A percentile compares a stretch with the other conserved stretches of the same genome.
These are phyloP conservation scores for Protophormia terraenovae DNA, from an alignment of 2,888 invertebrate genomes.

Conservation along the genomic window DNA sequence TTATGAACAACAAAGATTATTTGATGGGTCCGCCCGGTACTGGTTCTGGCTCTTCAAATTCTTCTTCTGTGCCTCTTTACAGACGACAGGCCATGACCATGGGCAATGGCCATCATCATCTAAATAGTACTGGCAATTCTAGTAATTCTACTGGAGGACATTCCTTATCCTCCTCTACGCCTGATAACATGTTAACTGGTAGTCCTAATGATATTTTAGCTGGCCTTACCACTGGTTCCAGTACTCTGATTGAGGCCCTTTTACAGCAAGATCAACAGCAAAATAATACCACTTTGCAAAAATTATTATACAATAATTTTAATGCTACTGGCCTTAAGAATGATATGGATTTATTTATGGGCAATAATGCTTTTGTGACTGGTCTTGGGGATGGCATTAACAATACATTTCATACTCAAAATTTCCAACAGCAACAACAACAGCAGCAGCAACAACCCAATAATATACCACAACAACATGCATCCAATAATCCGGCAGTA, in stretches of 20 bases:
- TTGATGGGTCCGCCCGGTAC: constrained; percentile 68
- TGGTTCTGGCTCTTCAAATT: constrained; percentile 65
- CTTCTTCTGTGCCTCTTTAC: constrained; percentile 82
- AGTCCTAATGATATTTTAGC: constrained; percentile 71
- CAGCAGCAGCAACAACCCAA: constrained; percentile 39
- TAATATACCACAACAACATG: constrained; percentile 69
- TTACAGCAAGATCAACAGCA: constrained; percentile 74
- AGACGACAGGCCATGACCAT: constrained; percentile 80
- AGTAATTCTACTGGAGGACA: constrained; percentile 71
- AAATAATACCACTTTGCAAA: constrained; percentile 70
- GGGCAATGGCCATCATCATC: constrained; percentile 74
- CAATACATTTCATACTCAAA: constrained; percentile 66
- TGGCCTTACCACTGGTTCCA: constrained; percentile 74
- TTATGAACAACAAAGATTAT: constrained; percentile 71
- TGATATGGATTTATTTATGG: constrained; percentile 77
- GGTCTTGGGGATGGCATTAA: constrained; percentile 57
- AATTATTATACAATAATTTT: constrained; percentile 76
- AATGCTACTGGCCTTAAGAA: constrained; percentile 70
- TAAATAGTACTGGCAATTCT: constrained; percentile 67
- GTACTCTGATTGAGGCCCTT: constrained; percentile 78
- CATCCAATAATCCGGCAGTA: constrained; percentile 38
- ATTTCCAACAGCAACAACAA: constrained; percentile 54
- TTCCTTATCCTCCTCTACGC: constrained; percentile 73
- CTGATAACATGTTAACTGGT: constrained; percentile 73
- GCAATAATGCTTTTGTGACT: constrained; percentile 64